Percentiles rank a stretch among this genome's conserved stretches.
phyloP scores from a whole-genome alignment of 2,113 vertebrate genomes.

The Oreochromis aureus region DNA sequence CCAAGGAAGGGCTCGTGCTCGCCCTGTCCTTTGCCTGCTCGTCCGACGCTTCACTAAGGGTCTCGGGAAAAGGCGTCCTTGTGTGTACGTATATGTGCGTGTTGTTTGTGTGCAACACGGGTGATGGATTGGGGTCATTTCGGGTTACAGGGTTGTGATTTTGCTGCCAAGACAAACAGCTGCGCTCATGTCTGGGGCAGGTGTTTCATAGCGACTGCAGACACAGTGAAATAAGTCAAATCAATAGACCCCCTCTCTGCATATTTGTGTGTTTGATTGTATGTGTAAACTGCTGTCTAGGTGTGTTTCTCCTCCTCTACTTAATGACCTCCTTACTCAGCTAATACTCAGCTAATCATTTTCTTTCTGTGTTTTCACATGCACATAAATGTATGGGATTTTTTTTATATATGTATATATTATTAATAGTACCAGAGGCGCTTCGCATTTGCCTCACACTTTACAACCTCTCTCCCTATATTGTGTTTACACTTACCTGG shows the following conservation, averaged over 20 bases:
- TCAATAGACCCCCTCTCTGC: constrained; percentile 45
- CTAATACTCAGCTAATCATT: neutral
- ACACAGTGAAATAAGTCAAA: constrained; percentile 65
- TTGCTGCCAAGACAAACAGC: constrained; percentile 71
- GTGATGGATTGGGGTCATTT: constrained; percentile 71
- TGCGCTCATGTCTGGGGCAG: constrained; percentile 65
- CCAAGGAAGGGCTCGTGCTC: neutral
- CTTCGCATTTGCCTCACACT: neutral
- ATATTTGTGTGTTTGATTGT: neutral
- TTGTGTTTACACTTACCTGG: neutral
- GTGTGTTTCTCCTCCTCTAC: neutral
- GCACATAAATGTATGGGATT: neutral
- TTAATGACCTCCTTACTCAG: neutral
- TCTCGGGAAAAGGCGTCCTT: neutral
- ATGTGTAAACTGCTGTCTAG: neutral
- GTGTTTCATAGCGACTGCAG: constrained; percentile 62
- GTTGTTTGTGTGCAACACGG: constrained; percentile 14
- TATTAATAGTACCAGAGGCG: constrained; percentile 73
- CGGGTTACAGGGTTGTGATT: constrained; percentile 61
- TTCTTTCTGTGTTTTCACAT: neutral
- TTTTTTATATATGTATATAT: constrained; percentile 58
- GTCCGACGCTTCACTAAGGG: neutral
- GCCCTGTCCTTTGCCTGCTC: neutral
- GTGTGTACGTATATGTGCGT: neutral
- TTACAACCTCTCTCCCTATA: neutral